These are phyloP conservation scores for Penelope pileata DNA, from an alignment of 2,113 vertebrate genomes.

Conservation along the genomic window DNA sequence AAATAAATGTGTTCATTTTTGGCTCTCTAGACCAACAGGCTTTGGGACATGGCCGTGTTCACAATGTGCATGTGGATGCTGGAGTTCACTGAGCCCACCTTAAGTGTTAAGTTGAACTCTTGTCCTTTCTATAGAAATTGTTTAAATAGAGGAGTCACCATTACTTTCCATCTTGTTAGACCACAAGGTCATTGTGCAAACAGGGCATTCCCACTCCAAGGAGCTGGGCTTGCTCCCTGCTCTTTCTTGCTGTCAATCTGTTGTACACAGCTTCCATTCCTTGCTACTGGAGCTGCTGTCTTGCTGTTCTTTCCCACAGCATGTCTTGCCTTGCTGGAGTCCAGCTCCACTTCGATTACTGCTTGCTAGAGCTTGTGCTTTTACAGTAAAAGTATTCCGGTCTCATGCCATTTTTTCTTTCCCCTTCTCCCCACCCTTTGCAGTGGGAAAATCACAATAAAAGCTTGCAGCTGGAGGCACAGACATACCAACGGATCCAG, in stretches of 20 bases:
- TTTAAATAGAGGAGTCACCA: neutral
- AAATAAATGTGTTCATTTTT: neutral
- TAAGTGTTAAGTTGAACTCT: constrained; percentile 11
- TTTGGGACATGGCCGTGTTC: neutral
- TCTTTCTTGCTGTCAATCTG: neutral
- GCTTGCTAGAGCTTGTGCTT: constrained; percentile 62
- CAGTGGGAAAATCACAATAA: constrained; percentile 99
- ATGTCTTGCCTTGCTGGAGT: constrained; percentile 47
- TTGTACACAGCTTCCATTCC: neutral
- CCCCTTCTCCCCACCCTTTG: neutral
- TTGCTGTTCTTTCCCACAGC: constrained; percentile 23
- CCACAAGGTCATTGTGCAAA: neutral
- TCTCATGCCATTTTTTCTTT: constrained; percentile 28
- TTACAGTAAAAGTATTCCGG: neutral
- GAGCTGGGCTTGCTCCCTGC: constrained; percentile 7
- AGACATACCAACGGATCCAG: constrained; percentile 98
- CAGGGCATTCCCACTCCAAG: neutral
- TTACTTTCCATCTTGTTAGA: neutral
- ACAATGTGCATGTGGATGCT: neutral
- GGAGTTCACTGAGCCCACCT: neutral
- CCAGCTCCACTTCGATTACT: neutral
- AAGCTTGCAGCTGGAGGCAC: constrained; percentile 96
- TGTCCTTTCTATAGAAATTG: neutral
- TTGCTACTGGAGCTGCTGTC: neutral
- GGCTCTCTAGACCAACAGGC: neutral